These are phyloP conservation scores for Mixornis gularis DNA, from an alignment of 2,113 vertebrate genomes.

Conservation along the genomic window DNA sequence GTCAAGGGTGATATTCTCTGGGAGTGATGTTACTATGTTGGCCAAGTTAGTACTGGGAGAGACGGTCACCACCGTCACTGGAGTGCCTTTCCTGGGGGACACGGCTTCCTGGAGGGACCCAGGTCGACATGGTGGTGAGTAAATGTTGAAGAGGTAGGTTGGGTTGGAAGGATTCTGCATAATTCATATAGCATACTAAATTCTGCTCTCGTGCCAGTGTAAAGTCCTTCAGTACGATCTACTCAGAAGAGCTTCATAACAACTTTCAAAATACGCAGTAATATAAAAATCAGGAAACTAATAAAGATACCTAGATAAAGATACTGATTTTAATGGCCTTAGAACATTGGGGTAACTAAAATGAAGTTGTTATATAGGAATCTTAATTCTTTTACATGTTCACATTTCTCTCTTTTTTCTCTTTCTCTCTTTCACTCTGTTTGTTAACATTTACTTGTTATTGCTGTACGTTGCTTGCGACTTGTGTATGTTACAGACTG, in stretches of 20 bases:
- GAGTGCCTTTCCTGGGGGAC: slow-evolving; percentile 58
- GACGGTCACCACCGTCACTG: slow-evolving; percentile 39
- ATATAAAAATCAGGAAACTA: slow-evolving; percentile 13
- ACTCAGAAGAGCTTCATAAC: not conserved
- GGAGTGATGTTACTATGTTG: slow-evolving; percentile 57
- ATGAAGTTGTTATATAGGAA: slow-evolving; percentile 40
- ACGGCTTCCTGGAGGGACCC: slow-evolving; percentile 61
- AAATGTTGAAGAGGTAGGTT: slow-evolving; percentile 69
- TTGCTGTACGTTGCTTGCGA: slow-evolving; percentile 65
- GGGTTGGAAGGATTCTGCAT: slow-evolving; percentile 45
- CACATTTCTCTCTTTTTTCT: slow-evolving; percentile 72
- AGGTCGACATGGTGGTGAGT: slow-evolving; percentile 63
- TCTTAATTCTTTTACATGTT: slow-evolving; percentile 72
- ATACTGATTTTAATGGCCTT: slow-evolving; percentile 21
- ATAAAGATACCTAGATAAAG: slow-evolving; percentile 20
- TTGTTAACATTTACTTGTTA: slow-evolving; percentile 74
- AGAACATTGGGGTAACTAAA: slow-evolving; percentile 44
- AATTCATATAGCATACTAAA: slow-evolving; percentile 31
- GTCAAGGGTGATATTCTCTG: slow-evolving; percentile 50
- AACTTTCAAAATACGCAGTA: not conserved
- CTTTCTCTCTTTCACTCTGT: slow-evolving; percentile 67
- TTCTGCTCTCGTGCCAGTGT: not conserved
- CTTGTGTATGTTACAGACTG: slow-evolving; percentile 74
- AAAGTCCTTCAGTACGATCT: not conserved
- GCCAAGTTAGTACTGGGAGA: slow-evolving; percentile 38